A percentile compares a stretch with the other conserved stretches of the same genome.
Evolutionary conservation across 2,888 invertebrate species (phyloP).

Genomic region (Chaitophorus viminalis): DNA sequence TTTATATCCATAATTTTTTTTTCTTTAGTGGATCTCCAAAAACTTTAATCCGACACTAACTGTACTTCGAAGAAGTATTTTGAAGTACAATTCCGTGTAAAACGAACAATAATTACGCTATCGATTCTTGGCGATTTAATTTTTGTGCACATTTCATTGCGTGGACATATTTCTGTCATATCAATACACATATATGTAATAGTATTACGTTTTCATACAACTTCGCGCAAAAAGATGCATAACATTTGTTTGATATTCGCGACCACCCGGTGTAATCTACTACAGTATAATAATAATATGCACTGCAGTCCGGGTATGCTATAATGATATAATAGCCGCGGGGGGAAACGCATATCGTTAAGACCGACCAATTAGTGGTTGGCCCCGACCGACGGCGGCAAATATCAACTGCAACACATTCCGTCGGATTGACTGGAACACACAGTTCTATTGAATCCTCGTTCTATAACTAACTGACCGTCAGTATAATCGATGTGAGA

Average conservation of each 20-base stretch:
- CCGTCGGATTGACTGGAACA: conserved; percentile 6
- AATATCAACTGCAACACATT: neutral
- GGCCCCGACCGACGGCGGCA: conserved; percentile 2
- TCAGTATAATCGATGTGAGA: neutral
- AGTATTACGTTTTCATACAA: neutral
- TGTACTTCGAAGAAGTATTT: too few relatives aligned
- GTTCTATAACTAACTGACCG: neutral
- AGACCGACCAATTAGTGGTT: conserved; percentile 10
- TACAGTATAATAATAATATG: neutral
- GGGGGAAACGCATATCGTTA: neutral
- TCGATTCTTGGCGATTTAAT: too few relatives aligned
- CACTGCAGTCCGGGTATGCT: neutral
- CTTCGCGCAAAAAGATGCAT: neutral
- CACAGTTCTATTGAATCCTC: neutral
- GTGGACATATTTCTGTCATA: too few relatives aligned
- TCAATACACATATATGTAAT: neutral
- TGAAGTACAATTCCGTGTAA: too few relatives aligned
- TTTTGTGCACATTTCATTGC: too few relatives aligned
- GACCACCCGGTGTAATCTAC: conserved; percentile 46
- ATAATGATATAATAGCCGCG: neutral
- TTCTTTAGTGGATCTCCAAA: too few relatives aligned
- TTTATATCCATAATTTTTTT: too few relatives aligned
- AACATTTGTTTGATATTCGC: neutral
- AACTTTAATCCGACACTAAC: too few relatives aligned
- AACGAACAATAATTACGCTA: too few relatives aligned